Evolutionary conservation across 2,888 invertebrate species (phyloP).

Genomic region (Odontocolon sp.): DNA sequence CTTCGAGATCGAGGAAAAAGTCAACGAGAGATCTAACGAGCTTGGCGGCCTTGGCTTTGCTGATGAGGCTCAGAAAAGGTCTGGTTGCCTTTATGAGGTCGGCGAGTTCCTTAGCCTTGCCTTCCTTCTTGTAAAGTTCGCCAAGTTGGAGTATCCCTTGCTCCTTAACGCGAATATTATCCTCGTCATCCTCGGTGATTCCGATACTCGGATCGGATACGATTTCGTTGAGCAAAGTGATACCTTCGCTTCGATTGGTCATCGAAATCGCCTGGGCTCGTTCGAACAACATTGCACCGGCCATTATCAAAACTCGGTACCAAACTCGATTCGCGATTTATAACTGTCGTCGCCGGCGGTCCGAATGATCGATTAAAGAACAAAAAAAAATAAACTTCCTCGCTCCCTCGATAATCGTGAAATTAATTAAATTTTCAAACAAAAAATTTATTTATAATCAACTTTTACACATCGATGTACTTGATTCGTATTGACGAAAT

Average conservation of each 20-base stretch:
- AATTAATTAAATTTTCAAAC: too few species aligned
- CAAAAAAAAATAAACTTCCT: constrained; percentile 22
- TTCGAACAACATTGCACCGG: constrained; percentile 95
- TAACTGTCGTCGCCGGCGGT: constrained; percentile 35
- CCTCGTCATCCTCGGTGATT: constrained; percentile 91
- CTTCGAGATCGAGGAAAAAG: constrained; percentile 98
- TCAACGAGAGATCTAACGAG: constrained; percentile 98
- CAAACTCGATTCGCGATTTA: neutral
- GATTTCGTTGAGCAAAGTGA: constrained; percentile 89
- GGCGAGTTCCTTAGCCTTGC: constrained; percentile 95
- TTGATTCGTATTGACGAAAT: too few species aligned
- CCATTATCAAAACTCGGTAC: constrained; percentile 83
- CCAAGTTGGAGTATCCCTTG: constrained; percentile 96
- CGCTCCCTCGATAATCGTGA: neutral
- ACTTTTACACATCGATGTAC: too few species aligned
- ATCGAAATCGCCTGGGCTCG: constrained; percentile 89
- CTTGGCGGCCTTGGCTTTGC: constrained; percentile 99
- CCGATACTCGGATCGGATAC: constrained; percentile 89
- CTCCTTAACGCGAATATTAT: constrained; percentile 95
- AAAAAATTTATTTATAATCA: neutral
- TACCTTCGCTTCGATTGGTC: constrained; percentile 89
- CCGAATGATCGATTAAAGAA: neutral
- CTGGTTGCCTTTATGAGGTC: constrained; percentile 97
- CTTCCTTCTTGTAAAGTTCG: constrained; percentile 94
- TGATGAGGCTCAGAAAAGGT: constrained; percentile 96